Evolutionary conservation across 64 coral and sea anemone genomes (phyloP), one percentile per base, ranked within the genome.

Genomic region (Stichodactyla mertensii): DNA sequence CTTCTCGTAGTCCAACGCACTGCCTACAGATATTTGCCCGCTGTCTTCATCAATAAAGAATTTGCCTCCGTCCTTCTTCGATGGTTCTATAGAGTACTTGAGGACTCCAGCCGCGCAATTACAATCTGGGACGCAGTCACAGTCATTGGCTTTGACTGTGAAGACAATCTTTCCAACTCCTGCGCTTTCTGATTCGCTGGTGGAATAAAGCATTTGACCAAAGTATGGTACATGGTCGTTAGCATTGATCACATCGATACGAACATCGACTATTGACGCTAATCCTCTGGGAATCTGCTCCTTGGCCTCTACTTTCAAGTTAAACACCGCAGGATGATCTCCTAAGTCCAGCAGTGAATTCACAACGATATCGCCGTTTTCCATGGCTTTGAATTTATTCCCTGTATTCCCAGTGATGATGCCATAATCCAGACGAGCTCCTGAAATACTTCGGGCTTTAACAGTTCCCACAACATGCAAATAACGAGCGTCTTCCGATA

Each of bases 141-240:
- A 87, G 88, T 96, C 94, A 0, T 57, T 55, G 16, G 94, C 94
- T 51, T 69, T 52, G 0, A 90, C 85, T 6, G 27, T 58, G 52
- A 69, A 23, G 4, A 96, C 88, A 14, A 8, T 18, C 6, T 58
- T 62, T 45, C 94, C 94, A 22, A 87, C 45, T 6, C 53, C 74
- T 7, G 77, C 86, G 62, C 77, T 66, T 85, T 96, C 94, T 57
- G 6, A 20, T 5, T 85, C 24, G 55, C 13, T 19, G 5, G 28
- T 57, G 19, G 52, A 22, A 61, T 93, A 96, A 0, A 88, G 82
- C 16, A 51, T 36, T n/a, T 26, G 10, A 0, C 13, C 16, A 27
- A 96, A 96, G 5, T 55, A 87, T 6, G 94, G 94, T 9, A 71
- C 60, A 58, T 92, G 82, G 24, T 96, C 94, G 62, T 96, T 96